Base-by-base conservation (phyloP, 2,888 invertebrate species). In the Helicoverpa assulta region DNA sequence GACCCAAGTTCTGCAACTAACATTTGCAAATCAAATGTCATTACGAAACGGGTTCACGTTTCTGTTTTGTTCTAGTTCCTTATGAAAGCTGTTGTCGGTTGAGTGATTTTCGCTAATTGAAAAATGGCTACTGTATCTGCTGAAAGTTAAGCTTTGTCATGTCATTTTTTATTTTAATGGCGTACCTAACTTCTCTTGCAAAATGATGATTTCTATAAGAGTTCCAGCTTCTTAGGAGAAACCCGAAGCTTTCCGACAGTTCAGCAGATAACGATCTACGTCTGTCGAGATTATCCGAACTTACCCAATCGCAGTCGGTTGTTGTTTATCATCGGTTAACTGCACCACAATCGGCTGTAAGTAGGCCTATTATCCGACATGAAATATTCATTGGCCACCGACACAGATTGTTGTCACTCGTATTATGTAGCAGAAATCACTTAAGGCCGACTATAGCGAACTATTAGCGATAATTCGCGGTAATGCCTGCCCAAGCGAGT, bases 341-440 rank as follows among this genome's bases (percentile, higher is more conserved):
- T 89, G 85, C 88, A 89, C 89, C 88, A 89, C 89, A 89, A 91
- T 91, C 86, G 87, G 79, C 85, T 79, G 81, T 89, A 91, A 92
- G 89, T 90, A 88, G 73, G 88, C 72, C 86, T 82, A 93, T 93
- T 93, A 92, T 89, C 85, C 78, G 86, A 82, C 88, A 93, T 94
- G 93, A 93, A 94, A 92, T 94, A 94, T 94, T 93, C 93, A 94
- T 93, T 88, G 91, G 87, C 91, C 91, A 92, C 92, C 90, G 85
- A 87, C 89, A 87, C 78, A 86, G 91, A 91, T 91, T 92, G 91
- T 94, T 94, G 93, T 93, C 94, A 93, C 93, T 91, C 88, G 87
- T 83, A 91, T 93, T 91, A 93, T 90, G 88, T 88, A 78, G 85
- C 88, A 90, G 90, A 91, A 92, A 92, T 94, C 93, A 94, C 90